A percentile compares a stretch with the other conserved stretches of the same genome.
These are phyloP conservation scores for Andrena bicolor DNA, from an alignment of 2,888 invertebrate species.

Conservation along the genomic window DNA sequence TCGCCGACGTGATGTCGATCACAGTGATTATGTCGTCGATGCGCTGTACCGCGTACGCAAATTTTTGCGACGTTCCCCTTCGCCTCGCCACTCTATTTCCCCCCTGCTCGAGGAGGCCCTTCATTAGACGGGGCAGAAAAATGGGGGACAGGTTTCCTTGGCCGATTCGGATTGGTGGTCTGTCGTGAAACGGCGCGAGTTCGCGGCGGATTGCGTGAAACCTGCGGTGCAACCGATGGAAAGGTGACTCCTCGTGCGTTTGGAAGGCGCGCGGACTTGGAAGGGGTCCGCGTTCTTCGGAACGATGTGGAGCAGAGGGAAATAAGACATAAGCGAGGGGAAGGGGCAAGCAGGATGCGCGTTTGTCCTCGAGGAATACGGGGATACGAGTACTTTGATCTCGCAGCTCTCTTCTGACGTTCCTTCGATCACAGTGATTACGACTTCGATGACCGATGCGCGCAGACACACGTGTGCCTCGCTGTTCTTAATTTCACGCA, in stretches of 20 bases:
- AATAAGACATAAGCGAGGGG: constrained; percentile 50
- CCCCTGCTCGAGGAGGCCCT: constrained; percentile 23
- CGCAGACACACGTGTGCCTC: constrained; percentile 43
- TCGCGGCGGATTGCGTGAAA: background rate
- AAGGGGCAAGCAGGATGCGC: constrained; percentile 47
- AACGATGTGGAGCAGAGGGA: constrained; percentile 12
- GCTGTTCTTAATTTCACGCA: constrained; percentile 61
- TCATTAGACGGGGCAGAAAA: constrained; percentile 32
- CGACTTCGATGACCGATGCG: constrained; percentile 69
- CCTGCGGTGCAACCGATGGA: background rate
- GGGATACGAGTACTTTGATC: constrained; percentile 45
- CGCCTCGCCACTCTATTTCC: constrained; percentile 49
- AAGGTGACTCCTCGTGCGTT: background rate
- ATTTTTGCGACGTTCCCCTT: constrained; percentile 42
- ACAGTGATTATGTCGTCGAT: constrained; percentile 80
- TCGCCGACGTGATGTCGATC: constrained; percentile 75
- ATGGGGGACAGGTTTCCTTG: constrained; percentile 25
- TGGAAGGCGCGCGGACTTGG: background rate
- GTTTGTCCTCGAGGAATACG: constrained; percentile 50
- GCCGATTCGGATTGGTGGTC: constrained; percentile 19
- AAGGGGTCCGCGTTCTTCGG: constrained; percentile 20
- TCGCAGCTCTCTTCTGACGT: constrained; percentile 69
- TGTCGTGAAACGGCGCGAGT: constrained; percentile 3
- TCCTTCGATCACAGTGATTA: constrained; percentile 79
- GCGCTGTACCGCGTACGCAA: constrained; percentile 72